Conservation (phyloP, 2,113 vertebrate species). For the Oreochromis tanganicae region DNA sequence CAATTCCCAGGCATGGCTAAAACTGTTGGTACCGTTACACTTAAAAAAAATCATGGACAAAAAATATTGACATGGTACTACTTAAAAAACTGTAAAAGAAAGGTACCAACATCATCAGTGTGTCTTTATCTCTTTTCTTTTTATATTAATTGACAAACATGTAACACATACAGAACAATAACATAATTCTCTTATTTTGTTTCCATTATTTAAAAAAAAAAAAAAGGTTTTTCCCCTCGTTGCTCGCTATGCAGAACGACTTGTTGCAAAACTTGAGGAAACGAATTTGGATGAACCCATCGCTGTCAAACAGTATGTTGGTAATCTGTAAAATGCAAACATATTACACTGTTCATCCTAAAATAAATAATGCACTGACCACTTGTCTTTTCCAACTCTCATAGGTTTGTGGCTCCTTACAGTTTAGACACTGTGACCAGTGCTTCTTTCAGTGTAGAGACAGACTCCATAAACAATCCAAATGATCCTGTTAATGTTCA, state of each 20-base stretch:
- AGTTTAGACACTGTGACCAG: slow-evolving; percentile 41
- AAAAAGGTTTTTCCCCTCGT: slow-evolving; percentile 51
- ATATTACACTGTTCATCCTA: background rate
- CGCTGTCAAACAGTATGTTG: slow-evolving; percentile 60
- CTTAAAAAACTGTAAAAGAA: no score
- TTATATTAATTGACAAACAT: background rate
- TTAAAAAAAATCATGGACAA: no score
- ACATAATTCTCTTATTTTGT: background rate
- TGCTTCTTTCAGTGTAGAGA: slow-evolving; percentile 79
- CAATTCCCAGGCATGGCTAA: no score
- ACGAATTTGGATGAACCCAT: slow-evolving; percentile 28
- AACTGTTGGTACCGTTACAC: no score
- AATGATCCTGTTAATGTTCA: slow-evolving; percentile 73
- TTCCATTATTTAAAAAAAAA: background rate
- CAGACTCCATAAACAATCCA: slow-evolving; percentile 78
- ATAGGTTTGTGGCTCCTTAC: slow-evolving; percentile 74
- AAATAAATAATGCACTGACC: background rate
- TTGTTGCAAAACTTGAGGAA: slow-evolving; percentile 40
- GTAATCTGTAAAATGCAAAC: background rate
- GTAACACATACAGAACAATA: background rate
- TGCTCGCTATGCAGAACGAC: slow-evolving; percentile 46
- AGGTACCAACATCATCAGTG: no score
- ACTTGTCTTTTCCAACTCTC: background rate
- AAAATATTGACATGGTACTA: no score
- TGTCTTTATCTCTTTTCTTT: background rate